Evolutionary conservation across 2,113 vertebrate genomes (phyloP), one percentile per base, ranked within the genome.

Genomic region (Ceratotherium simum): DNA sequence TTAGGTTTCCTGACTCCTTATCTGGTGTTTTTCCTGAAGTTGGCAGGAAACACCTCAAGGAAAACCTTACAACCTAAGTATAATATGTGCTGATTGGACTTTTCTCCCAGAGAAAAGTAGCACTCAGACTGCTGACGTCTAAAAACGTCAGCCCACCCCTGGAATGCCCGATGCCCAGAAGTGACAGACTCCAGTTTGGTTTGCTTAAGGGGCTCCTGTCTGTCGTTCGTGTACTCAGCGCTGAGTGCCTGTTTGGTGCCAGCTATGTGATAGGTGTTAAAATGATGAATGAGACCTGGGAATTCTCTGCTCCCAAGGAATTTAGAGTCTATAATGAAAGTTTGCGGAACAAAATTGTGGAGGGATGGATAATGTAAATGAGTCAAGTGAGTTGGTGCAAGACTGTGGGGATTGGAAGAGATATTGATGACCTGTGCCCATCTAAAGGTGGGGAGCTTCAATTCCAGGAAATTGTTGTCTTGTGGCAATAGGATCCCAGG

Each of bases 11-110:
- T 84, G 58, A 31, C 29, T 95, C 42, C 36, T 20, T 83, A 58
- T 65, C 10, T 84, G n/a, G 29, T 92, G 13, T 85, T 89, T 94
- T 94, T 33, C 23, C 54, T 82, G 2, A 13, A 33, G 13, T 90
- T 90, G 54, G 12, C 58, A 48, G 18, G 54, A 70, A 88, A 25
- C 81, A 54, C 36, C 58, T 85, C 27, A 67, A 72, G 76, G 69
- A 67, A 94, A 89, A 10, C 84, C n/a, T 95, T 79, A 64, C 90
- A 76, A 80, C 48, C 78, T 80, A 31, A 70, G 33, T 60, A 75
- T 75, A 64, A 60, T 27, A 65, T 69, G 27, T 81, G 46, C 60
- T 56, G 16, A 56, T 23, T 67, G n/a, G 46, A 27, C 58, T 95
- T 95, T 90, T 75, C 29, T 73, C 14, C 51, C 31, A 64, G 42